phyloP scores from a whole-genome alignment of 2,888 invertebrate species.

The Ophioninae sp. region DNA sequence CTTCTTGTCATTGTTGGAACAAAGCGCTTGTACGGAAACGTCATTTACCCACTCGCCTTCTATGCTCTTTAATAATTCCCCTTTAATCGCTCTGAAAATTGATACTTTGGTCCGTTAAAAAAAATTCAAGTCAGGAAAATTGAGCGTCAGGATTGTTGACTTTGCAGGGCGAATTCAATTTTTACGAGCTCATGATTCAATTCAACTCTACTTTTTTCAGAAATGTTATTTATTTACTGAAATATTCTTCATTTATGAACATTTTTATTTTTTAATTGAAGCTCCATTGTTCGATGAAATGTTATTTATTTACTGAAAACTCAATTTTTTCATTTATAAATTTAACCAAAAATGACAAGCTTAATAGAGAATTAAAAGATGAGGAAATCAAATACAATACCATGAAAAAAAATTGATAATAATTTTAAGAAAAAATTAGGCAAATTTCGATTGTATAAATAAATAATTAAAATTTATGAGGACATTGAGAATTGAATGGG shows the following conservation, averaged over 20 bases:
- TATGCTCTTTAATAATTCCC: slow-evolving; percentile 32
- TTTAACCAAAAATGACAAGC: too few relatives aligned
- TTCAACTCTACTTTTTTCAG: background rate
- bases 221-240: background rate
- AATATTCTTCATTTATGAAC: background rate
- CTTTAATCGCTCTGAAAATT: slow-evolving; percentile 26
- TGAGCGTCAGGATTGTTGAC: slow-evolving; percentile 6
- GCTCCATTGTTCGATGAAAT: too few relatives aligned
- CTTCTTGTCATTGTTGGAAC: slow-evolving; percentile 45
- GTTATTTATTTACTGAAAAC: too few relatives aligned
- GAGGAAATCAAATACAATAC: too few relatives aligned
- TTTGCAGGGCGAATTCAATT: background rate
- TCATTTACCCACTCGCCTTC: slow-evolving; percentile 28
- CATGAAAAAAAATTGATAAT: too few relatives aligned
- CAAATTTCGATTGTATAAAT: too few relatives aligned
- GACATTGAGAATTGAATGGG: too few relatives aligned
- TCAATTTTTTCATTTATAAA: too few relatives aligned
- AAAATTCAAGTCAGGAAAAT: background rate
- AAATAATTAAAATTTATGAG: too few relatives aligned
- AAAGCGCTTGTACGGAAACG: slow-evolving; percentile 43
- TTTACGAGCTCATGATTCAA: background rate
- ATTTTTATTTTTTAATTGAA: too few relatives aligned
- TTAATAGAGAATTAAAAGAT: too few relatives aligned
- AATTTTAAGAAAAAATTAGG: too few relatives aligned
- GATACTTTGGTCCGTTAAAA: slow-evolving; percentile 1